These are phyloP conservation scores for Hystrix cristata DNA, from an alignment of 2,113 vertebrate genomes.

Conservation along the genomic window DNA sequence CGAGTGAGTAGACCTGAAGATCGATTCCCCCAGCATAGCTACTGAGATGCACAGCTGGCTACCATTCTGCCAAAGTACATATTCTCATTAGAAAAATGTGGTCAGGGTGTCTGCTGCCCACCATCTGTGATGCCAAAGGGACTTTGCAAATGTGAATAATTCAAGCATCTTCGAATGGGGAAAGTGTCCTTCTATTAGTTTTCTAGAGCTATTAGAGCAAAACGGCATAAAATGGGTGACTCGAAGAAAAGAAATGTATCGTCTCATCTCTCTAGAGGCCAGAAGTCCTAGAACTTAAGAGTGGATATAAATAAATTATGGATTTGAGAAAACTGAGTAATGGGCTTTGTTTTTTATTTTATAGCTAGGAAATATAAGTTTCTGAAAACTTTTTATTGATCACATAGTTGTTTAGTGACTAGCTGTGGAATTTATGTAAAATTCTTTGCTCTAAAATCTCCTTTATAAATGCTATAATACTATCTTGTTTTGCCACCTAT, in stretches of 20 bases:
- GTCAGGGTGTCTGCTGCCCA: too few species aligned
- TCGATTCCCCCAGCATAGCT: too few species aligned
- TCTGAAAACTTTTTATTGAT: background rate
- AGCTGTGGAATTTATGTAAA: background rate
- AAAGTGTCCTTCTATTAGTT: background rate
- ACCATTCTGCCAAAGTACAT: too few species aligned
- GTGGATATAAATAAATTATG: background rate
- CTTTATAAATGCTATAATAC: background rate
- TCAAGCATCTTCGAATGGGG: background rate
- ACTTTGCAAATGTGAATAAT: background rate
- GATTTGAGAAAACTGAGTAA: background rate
- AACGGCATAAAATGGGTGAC: too few species aligned
- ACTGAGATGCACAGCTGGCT: too few species aligned
- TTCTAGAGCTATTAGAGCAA: background rate
- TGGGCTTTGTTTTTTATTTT: background rate
- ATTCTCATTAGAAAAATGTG: too few species aligned
- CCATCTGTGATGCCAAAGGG: background rate
- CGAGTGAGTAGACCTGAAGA: too few species aligned
- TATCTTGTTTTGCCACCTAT: background rate
- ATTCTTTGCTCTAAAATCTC: background rate
- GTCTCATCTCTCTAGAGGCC: background rate
- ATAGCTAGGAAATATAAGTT: background rate
- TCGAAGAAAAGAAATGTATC: background rate
- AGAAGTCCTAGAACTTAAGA: background rate
- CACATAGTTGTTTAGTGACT: background rate